Evolutionary conservation across 2,113 vertebrate species (phyloP).

Genomic region (Octodon degus): DNA sequence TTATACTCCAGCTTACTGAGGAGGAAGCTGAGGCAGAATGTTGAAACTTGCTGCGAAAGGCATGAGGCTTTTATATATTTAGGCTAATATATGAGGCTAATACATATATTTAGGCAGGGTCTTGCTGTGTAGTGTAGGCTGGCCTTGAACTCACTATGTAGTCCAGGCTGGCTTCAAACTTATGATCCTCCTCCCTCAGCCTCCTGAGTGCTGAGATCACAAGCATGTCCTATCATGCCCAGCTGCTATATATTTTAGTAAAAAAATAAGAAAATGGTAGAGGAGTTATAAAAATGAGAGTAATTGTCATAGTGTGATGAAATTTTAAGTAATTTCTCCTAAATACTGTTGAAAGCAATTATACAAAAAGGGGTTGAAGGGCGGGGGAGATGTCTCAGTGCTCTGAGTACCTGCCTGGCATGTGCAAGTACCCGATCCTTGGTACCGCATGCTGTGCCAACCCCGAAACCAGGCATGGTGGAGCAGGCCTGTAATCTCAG

Average conservation of each 20-base stretch:
- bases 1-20: not conserved
- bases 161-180: not conserved
- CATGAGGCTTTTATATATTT: too few relatives aligned
- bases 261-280: not conserved
- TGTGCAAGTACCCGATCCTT: too few relatives aligned
- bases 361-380: constrained; percentile 18
- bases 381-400: too few relatives aligned
- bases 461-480: too few relatives aligned
- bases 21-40: constrained; percentile 15
- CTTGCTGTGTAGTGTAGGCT: not conserved
- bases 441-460: too few relatives aligned
- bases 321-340: constrained; percentile 63
- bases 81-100: too few relatives aligned
- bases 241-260: not conserved
- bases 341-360: constrained; percentile 60
- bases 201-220: not conserved
- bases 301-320: constrained; percentile 24
- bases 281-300: constrained; percentile 43
- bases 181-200: not conserved
- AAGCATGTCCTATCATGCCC: not conserved
- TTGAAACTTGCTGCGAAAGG: not conserved
- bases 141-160: not conserved
- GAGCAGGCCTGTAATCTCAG: too few relatives aligned
- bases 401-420: too few relatives aligned
- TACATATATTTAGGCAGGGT: too few relatives aligned